phyloP scores from a whole-genome alignment of 64 coral and sea anemone species.

The Platygyra sinensis region DNA sequence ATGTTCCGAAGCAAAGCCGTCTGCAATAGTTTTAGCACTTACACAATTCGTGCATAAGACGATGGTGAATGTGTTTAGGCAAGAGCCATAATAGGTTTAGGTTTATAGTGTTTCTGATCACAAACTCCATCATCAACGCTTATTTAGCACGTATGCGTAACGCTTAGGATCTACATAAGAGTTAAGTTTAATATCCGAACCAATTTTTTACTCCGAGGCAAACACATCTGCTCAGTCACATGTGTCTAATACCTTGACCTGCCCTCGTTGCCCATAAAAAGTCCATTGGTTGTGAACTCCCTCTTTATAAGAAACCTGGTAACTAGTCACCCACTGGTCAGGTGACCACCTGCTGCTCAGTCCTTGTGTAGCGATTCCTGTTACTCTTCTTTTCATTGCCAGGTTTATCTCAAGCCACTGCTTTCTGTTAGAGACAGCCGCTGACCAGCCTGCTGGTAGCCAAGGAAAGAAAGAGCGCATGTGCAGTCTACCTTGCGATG shows the following conservation, averaged over 20 bases:
- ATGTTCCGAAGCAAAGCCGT: too few relatives aligned
- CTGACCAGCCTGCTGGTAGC: slow-evolving; percentile 46
- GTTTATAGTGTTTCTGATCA: too few relatives aligned
- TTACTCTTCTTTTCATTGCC: background rate
- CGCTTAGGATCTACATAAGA: background rate
- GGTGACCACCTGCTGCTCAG: slow-evolving; percentile 20
- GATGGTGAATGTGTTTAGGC: too few relatives aligned
- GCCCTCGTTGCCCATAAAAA: slow-evolving; percentile 1
- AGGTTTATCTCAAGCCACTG: slow-evolving; percentile 56
- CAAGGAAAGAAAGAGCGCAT: slow-evolving; percentile 8
- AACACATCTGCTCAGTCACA: too few relatives aligned
- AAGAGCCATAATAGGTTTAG: too few relatives aligned
- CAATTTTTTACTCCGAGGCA: too few relatives aligned
- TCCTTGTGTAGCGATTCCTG: slow-evolving; percentile 65
- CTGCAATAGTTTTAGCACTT: too few relatives aligned
- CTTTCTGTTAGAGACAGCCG: background rate
- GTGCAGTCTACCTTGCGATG: slow-evolving; percentile 15
- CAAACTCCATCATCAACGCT: too few relatives aligned
- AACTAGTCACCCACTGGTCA: slow-evolving; percentile 60
- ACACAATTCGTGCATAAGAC: too few relatives aligned
- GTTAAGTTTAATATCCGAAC: too few relatives aligned
- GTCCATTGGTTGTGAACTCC: background rate
- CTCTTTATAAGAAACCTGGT: slow-evolving; percentile 49
- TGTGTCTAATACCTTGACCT: background rate
- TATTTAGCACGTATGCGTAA: too few relatives aligned